A percentile compares a stretch with the other conserved stretches of the same genome.
Conservation (phyloP, 2,797 vertebrate genomes). For the Oreochromis mossambicus region DNA sequence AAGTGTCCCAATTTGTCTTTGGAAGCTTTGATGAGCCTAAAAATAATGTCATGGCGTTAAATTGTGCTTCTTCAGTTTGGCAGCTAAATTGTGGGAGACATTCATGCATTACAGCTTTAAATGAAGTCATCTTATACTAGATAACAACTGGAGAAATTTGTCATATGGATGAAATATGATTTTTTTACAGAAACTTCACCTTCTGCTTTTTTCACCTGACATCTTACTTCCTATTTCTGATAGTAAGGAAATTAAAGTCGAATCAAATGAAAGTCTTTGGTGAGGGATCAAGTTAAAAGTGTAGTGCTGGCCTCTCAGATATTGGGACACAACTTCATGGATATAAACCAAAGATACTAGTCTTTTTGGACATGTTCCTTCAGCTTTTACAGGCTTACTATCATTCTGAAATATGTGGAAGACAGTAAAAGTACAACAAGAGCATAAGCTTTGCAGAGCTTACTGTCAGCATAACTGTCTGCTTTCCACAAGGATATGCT, state of each 20-base stretch:
- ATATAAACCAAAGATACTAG: not conserved
- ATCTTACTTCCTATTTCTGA: not conserved
- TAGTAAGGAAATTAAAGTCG: not conserved
- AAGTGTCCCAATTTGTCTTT: not conserved
- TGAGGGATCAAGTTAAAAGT: not conserved
- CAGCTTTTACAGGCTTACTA: constrained; percentile 32
- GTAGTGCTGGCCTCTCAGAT: not conserved
- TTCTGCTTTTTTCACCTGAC: not conserved
- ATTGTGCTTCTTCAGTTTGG: not conserved
- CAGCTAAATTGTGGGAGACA: not conserved
- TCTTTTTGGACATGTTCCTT: not conserved
- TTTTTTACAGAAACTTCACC: not conserved
- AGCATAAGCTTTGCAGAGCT: constrained; percentile 31
- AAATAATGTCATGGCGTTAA: not conserved
- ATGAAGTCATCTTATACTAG: not conserved
- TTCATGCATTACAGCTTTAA: not conserved
- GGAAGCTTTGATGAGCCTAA: not conserved
- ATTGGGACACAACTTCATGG: not conserved
- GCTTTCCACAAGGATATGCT: constrained; percentile 31
- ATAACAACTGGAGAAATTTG: not conserved
- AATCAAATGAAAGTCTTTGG: not conserved
- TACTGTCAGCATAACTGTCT: constrained; percentile 48
- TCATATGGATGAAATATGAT: not conserved
- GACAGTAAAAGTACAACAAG: constrained; percentile 10
- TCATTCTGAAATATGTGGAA: constrained; percentile 13